Conservation (phyloP, 2,888 invertebrate genomes). For the Cordilura impudica region DNA sequence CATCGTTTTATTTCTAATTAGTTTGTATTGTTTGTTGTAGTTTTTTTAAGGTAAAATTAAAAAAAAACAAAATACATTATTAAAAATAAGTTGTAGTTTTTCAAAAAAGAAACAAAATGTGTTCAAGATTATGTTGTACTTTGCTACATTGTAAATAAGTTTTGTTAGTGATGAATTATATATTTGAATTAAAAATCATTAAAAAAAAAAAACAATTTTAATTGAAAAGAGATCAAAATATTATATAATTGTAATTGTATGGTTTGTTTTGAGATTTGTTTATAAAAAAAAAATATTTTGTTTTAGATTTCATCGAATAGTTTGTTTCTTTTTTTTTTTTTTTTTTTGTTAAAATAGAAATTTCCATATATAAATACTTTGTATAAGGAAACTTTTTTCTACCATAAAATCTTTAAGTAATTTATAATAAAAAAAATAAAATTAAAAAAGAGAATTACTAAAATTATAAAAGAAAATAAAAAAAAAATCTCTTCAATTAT, state of each 20-base stretch:
- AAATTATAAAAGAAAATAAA: constrained; percentile 39
- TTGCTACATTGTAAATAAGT: constrained; percentile 43
- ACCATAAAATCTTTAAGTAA: constrained; percentile 54
- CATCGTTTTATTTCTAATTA: constrained; percentile 52
- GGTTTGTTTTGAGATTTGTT: constrained; percentile 57
- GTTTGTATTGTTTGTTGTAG: constrained; percentile 36
- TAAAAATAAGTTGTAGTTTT: constrained; percentile 29
- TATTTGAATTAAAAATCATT: constrained; percentile 30
- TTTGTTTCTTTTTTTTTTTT: constrained; percentile 41
- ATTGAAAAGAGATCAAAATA: constrained; percentile 61
- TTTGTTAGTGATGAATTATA: constrained; percentile 35
- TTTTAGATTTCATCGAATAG: constrained; percentile 23
- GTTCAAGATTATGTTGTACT: constrained; percentile 1
- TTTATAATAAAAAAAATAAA: constrained; percentile 38
- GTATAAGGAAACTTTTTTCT: constrained; percentile 50
- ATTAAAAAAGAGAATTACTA: constrained; percentile 40
- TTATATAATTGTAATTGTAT: constrained; percentile 53
- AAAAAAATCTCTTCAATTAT: constrained; percentile 58
- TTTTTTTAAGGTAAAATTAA: constrained; percentile 37
- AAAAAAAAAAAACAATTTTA: constrained; percentile 51
- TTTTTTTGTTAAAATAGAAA: constrained; percentile 50
- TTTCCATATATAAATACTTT: constrained; percentile 48
- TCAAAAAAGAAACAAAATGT: constrained; percentile 45
- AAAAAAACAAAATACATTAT: constrained; percentile 35
- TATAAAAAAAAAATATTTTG: constrained; percentile 27